phyloP scores from a whole-genome alignment of 2,888 invertebrate species.

The Cynaeus angustus region DNA sequence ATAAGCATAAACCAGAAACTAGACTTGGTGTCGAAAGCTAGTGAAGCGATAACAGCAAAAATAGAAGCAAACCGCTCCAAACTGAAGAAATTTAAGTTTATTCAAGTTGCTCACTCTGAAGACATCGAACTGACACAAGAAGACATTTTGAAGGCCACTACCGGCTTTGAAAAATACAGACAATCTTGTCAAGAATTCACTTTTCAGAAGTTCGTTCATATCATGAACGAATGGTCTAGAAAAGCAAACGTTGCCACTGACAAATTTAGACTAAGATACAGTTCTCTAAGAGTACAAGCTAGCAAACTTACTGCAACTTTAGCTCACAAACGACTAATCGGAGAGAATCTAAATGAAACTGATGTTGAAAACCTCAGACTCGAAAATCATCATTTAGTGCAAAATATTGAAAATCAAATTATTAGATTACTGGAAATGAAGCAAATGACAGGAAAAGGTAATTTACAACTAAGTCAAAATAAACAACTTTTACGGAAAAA shows the following conservation, averaged over 20 bases:
- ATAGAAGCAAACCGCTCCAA: conserved; percentile 53
- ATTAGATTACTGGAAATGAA: conserved; percentile 75
- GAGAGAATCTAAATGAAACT: conserved; percentile 75
- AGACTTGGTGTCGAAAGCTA: conserved; percentile 59
- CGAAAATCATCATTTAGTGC: conserved; percentile 74
- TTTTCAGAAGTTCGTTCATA: conserved; percentile 73
- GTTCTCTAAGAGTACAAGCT: conserved; percentile 74
- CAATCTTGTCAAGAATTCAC: not conserved
- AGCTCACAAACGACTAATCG: conserved; percentile 74
- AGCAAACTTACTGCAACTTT: conserved; percentile 75
- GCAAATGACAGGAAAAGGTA: conserved; percentile 75
- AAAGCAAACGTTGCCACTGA: conserved; percentile 74
- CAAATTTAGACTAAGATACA: conserved; percentile 75
- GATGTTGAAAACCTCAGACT: conserved; percentile 80
- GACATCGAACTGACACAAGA: conserved; percentile 74
- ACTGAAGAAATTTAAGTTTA: conserved; percentile 53
- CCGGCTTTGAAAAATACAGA: conserved; percentile 69
- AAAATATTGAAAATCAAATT: conserved; percentile 75
- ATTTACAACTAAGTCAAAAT: conserved; percentile 74
- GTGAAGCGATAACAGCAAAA: conserved; percentile 57
- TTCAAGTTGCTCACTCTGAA: conserved; percentile 64
- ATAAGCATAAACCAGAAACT: conserved; percentile 1
- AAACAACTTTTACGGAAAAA: conserved; percentile 76
- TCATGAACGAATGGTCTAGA: conserved; percentile 78
- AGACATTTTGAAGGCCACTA: conserved; percentile 73